phyloP scores from a whole-genome alignment of 1,140 invertebrate genomes.

The Harpegnathos saltator region DNA sequence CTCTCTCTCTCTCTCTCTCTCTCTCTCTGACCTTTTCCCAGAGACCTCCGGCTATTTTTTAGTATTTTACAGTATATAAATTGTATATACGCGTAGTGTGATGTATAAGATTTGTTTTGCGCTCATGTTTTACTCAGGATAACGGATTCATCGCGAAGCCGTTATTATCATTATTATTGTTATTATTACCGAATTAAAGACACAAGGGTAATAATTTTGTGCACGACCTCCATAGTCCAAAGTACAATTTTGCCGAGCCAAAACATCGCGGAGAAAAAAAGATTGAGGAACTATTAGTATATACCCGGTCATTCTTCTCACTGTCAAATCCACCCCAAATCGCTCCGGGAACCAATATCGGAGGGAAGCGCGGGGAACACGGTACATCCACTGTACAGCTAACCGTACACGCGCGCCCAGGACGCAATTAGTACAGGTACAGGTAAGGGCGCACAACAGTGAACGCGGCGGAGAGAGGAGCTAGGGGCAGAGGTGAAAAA shows the following conservation, averaged over 20 bases:
- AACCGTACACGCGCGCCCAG: not conserved
- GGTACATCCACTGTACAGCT: not conserved
- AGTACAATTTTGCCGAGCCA: too few species aligned
- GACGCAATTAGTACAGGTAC: constrained; percentile 34
- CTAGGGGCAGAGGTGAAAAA: constrained; percentile 18
- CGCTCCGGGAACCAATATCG: not conserved
- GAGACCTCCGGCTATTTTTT: too few species aligned
- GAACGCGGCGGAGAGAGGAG: not conserved
- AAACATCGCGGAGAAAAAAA: not conserved
- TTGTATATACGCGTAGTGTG: too few species aligned
- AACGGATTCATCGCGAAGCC: too few species aligned
- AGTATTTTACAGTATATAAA: too few species aligned
- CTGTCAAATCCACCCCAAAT: constrained; percentile 2
- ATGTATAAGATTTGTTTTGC: too few species aligned
- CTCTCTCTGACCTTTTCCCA: too few species aligned
- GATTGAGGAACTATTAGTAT: not conserved
- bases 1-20: not conserved
- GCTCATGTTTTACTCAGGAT: too few species aligned
- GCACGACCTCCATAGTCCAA: too few species aligned
- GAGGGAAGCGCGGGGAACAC: not conserved
- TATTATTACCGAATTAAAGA: too few species aligned
- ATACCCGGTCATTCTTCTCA: not conserved
- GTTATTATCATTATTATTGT: too few species aligned
- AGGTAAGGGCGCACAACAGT: constrained; percentile 36
- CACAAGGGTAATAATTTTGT: too few species aligned